phyloP scores from a whole-genome alignment of 2,113 vertebrate genomes.

The Burhinus oedicnemus region DNA sequence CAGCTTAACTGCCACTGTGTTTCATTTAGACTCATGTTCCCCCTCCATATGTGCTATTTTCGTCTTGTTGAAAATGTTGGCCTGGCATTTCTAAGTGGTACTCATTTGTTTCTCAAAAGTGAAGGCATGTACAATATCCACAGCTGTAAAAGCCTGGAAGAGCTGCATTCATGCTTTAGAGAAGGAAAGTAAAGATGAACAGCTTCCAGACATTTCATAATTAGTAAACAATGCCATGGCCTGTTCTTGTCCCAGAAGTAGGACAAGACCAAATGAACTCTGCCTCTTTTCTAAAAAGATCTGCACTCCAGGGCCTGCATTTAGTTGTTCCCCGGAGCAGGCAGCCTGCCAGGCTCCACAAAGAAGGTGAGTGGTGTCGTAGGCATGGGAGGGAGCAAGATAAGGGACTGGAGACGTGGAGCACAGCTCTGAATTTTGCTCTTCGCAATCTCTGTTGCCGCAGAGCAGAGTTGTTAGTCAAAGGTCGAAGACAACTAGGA shows the following conservation, averaged over 20 bases:
- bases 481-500: neutral
- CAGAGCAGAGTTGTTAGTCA: neutral
- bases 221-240: constrained; percentile 15
- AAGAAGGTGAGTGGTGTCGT: neutral
- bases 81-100: neutral
- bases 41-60: neutral
- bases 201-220: neutral
- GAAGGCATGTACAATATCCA: neutral
- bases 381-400: neutral
- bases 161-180: neutral
- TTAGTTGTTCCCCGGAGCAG: neutral
- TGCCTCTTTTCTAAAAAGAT: neutral
- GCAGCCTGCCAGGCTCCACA: neutral
- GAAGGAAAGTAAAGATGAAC: neutral
- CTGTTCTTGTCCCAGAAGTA: neutral
- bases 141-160: neutral
- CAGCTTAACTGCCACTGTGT: neutral
- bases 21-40: neutral
- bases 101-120: neutral
- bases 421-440: neutral
- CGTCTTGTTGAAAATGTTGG: neutral
- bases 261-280: neutral
- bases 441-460: neutral
- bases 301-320: neutral
- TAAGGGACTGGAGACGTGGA: neutral